Conservation (phyloP, 2,888 invertebrate species). For the Listrodromus nycthemerus region DNA sequence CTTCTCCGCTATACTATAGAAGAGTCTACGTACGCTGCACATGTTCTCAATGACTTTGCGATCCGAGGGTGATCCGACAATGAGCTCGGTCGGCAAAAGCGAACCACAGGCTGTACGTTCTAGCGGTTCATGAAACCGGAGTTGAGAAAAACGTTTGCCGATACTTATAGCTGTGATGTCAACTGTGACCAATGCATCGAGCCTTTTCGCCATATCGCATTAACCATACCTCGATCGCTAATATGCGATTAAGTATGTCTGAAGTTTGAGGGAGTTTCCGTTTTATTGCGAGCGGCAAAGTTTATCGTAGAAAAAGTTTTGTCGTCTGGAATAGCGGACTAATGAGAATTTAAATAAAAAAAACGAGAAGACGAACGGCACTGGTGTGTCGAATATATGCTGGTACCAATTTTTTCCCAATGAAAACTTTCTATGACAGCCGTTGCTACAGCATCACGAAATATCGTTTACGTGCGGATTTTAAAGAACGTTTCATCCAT, state of each 20-base stretch:
- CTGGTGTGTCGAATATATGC: neutral
- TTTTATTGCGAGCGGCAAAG: slow-evolving; percentile 2
- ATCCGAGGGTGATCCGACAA: neutral
- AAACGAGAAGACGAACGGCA: neutral
- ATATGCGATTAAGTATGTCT: neutral
- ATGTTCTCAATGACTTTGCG: neutral
- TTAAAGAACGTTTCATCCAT: neutral
- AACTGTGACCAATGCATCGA: neutral
- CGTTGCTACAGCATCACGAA: slow-evolving; percentile 13
- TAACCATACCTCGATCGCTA: neutral
- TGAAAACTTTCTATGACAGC: neutral
- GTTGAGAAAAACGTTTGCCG: neutral
- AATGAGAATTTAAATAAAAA: slow-evolving; percentile 1
- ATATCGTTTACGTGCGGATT: neutral
- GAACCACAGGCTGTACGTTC: neutral
- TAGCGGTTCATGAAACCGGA: neutral
- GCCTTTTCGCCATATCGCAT: neutral
- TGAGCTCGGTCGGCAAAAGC: neutral
- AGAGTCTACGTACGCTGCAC: neutral
- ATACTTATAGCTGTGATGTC: neutral
- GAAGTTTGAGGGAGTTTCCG: neutral
- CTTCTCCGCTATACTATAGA: neutral
- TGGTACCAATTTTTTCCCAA: neutral
- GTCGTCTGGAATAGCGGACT: neutral
- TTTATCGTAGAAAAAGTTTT: slow-evolving; percentile 12